Evolutionary conservation across 1,140 invertebrate genomes (phyloP), one percentile per base, ranked within the genome.

Genomic region (Colletes gigas): DNA sequence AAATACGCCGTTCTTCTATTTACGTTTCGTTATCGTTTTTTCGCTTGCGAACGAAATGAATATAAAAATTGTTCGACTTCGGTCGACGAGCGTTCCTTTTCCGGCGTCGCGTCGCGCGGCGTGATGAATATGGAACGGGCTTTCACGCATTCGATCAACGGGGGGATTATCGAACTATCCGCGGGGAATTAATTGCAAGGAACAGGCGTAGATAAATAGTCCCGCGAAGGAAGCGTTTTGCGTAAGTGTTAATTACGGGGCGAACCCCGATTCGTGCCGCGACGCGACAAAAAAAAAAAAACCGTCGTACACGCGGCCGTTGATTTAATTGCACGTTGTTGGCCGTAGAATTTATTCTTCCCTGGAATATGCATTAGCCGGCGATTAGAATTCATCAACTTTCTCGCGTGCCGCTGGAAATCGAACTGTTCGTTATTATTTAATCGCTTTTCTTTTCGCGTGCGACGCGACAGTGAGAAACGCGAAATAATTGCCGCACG

Each of bases 251-350:
- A 83, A 85, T 85, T 81, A 76, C 62, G 54, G 19, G 17, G 62
- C 74, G 73, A 69, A 81, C 30, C n/a, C n/a, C n/a, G 30, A 7
- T 30, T 41, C 21, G 70, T 14, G 72, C 12, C 9, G 12, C 30
- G 5, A 39, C 62, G 67, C 55, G 19, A 21, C 60, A 69, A 77
- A 54, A 70, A 21, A 69, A 69, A 77, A 54, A 70, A 62, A 55
- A 84, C 44, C 60, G 57, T 54, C 62, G 68, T 55, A 83, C 66
- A 73, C 68, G 77, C 15, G 14, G 55, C 41, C 74, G 80, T 67
- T 85, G 79, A 84, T 83, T 85, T 85, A 85, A 85, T 85, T 84
- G 83, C 67, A 84, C 68, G 83, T 84, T 85, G 83, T 81, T 73
- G 67, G 60, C 30, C 44, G 14, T 44, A 66, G 52, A 54, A 62